A percentile compares a stretch with the other conserved stretches of the same genome.
Evolutionary conservation across 2,113 vertebrate genomes (phyloP).

Genomic region (Calidris pygmaea): DNA sequence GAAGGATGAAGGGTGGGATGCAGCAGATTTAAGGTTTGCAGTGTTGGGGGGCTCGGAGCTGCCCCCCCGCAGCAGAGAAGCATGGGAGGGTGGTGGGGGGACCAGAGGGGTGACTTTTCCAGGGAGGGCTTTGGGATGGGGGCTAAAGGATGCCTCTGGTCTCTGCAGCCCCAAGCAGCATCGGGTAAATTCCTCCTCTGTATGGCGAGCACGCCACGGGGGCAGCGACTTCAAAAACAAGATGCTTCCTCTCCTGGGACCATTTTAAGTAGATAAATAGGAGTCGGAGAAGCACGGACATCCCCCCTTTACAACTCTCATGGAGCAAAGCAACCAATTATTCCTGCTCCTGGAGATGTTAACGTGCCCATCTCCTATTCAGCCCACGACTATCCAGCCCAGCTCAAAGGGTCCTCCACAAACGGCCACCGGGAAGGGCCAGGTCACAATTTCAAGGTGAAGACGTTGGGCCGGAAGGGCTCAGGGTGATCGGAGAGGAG

Average conservation of each 20-base stretch:
- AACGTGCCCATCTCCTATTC: neutral
- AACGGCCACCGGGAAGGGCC: neutral
- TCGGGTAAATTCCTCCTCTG: neutral
- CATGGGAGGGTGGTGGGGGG: neutral
- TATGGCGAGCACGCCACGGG: rapidly evolving
- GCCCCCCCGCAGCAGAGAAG: neutral
- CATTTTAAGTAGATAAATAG: slow-evolving; percentile 11
- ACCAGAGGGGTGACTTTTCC: neutral
- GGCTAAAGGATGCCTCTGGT: neutral
- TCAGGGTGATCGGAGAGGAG: neutral
- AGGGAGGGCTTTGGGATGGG: neutral
- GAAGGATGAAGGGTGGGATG: neutral
- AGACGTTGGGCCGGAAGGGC: neutral
- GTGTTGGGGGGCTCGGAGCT: neutral
- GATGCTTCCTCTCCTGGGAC: slow-evolving; percentile 22
- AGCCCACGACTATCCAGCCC: rapidly evolving
- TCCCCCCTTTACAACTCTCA: neutral
- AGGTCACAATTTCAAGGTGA: neutral
- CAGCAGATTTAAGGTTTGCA: neutral
- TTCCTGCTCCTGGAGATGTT: neutral
- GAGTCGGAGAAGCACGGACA: neutral
- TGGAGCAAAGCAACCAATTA: slow-evolving; percentile 11
- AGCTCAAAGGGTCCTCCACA: neutral
- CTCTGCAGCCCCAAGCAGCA: neutral
- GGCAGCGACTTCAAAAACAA: neutral